Evolutionary conservation across 1,140 invertebrate species (phyloP).

Genomic region (Hyphantria cunea): DNA sequence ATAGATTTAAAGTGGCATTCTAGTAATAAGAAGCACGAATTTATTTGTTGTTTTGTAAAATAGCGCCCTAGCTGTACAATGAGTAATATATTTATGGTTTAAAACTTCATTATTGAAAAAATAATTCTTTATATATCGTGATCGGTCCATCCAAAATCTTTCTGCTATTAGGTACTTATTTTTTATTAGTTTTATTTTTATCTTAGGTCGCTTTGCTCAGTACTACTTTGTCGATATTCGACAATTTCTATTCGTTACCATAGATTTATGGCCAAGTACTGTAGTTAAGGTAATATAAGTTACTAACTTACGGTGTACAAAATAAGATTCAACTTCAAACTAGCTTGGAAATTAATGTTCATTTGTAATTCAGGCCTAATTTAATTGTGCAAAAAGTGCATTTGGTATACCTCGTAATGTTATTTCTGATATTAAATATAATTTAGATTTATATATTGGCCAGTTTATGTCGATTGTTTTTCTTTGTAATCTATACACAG

Average conservation of each 20-base stretch:
- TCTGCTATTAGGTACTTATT: neutral
- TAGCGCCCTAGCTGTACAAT: constrained; percentile 67
- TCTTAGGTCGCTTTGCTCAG: constrained; percentile 60
- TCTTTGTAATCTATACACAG: constrained; percentile 46
- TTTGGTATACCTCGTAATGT: constrained; percentile 49
- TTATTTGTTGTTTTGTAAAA: constrained; percentile 79
- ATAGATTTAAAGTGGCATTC: constrained; percentile 64
- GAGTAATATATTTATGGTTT: constrained; percentile 71
- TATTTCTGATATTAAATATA: constrained; percentile 39
- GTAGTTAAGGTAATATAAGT: constrained; percentile 61
- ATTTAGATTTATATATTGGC: constrained; percentile 52
- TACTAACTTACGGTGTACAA: constrained; percentile 66
- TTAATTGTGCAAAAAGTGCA: constrained; percentile 38
- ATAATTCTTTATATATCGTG: constrained; percentile 21
- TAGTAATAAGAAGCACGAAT: constrained; percentile 77
- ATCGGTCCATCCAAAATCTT: constrained; percentile 62
- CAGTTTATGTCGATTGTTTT: constrained; percentile 56
- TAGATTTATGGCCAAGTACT: constrained; percentile 77
- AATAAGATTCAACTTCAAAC: constrained; percentile 48
- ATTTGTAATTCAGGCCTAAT: constrained; percentile 55
- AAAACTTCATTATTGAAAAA: constrained; percentile 47
- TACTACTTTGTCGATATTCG: constrained; percentile 54
- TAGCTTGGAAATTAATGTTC: constrained; percentile 25
- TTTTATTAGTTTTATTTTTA: constrained; percentile 26
- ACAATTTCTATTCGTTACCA: constrained; percentile 73